These are phyloP conservation scores for Salvelinus sp. DNA, from an alignment of 2,113 vertebrate species.

Conservation along the genomic window DNA sequence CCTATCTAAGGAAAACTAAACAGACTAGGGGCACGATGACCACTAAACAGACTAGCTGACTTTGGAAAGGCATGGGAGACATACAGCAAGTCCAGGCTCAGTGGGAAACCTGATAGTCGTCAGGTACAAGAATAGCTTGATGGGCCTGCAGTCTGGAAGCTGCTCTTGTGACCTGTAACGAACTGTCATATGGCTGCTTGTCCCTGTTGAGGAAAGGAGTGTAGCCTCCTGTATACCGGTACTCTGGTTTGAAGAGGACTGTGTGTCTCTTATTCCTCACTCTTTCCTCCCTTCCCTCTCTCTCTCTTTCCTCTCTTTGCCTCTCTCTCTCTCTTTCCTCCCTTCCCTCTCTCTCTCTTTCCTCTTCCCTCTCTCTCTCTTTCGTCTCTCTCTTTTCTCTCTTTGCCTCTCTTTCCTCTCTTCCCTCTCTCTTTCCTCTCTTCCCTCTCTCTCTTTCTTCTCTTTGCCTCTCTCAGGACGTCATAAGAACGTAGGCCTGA, in stretches of 20 bases:
- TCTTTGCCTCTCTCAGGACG: background rate
- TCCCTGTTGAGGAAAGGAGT: background rate
- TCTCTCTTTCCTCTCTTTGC: too few species aligned
- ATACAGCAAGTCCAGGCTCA: slow-evolving; percentile 29
- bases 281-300: too few species aligned
- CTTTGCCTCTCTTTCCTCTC: too few species aligned
- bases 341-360: too few species aligned
- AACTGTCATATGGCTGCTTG: slow-evolving; percentile 31
- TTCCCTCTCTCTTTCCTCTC: too few species aligned
- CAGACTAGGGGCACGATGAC: background rate
- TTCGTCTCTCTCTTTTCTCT: too few species aligned
- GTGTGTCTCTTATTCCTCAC: too few species aligned
- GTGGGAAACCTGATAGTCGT: slow-evolving; percentile 63
- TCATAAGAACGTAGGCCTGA: too few species aligned
- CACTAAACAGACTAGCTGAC: background rate
- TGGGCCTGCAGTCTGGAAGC: slow-evolving; percentile 27
- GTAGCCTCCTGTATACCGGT: too few species aligned
- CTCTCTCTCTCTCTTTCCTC: too few species aligned
- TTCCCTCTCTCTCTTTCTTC: background rate
- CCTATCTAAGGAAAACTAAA: background rate
- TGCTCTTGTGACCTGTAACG: slow-evolving; percentile 40
- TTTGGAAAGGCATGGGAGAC: background rate
- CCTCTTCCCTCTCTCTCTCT: too few species aligned
- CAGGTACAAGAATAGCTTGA: slow-evolving; percentile 70
- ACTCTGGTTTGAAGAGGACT: background rate